These are phyloP conservation scores for Archaeoteleia sp. DNA, from an alignment of 2,888 invertebrate species.

Conservation along the genomic window DNA sequence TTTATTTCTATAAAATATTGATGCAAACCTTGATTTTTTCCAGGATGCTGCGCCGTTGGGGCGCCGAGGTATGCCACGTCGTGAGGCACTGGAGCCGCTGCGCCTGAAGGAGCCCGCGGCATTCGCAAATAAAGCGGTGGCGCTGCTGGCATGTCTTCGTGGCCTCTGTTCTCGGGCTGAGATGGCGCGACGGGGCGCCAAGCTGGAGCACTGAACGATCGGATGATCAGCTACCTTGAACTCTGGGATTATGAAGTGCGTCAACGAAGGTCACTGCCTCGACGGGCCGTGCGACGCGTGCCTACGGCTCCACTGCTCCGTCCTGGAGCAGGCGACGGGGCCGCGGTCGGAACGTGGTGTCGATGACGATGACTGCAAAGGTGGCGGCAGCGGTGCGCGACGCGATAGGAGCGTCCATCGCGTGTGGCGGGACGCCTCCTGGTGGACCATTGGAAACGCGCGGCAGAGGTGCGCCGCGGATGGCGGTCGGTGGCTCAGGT, in stretches of 20 bases:
- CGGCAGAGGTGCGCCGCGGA: slow-evolving; percentile 63
- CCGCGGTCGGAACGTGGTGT: slow-evolving; percentile 4
- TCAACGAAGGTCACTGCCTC: neutral
- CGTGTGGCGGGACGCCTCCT: slow-evolving; percentile 54
- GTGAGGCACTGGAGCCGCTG: no score
- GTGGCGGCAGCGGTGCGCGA: neutral
- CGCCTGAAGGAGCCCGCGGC: no score
- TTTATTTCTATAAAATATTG: neutral
- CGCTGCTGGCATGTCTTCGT: no score
- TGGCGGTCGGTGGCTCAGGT: slow-evolving; percentile 57
- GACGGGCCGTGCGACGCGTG: slow-evolving; percentile 51
- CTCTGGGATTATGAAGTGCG: neutral
- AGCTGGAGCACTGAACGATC: no score
- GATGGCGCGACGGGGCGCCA: no score
- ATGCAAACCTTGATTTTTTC: neutral
- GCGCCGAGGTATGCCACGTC: slow-evolving; percentile 19
- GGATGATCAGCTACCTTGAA: neutral
- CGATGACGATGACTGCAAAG: slow-evolving; percentile 26
- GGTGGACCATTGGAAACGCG: slow-evolving; percentile 64
- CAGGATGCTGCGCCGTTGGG: slow-evolving; percentile 10
- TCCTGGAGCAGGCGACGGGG: slow-evolving; percentile 9
- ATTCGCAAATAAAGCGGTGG: no score
- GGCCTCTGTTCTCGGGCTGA: no score
- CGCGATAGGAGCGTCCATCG: slow-evolving; percentile 60
- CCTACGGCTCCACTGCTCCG: slow-evolving; percentile 52